These are phyloP conservation scores for Pimephales promelas DNA, from an alignment of 2,113 vertebrate genomes.

Conservation along the genomic window DNA sequence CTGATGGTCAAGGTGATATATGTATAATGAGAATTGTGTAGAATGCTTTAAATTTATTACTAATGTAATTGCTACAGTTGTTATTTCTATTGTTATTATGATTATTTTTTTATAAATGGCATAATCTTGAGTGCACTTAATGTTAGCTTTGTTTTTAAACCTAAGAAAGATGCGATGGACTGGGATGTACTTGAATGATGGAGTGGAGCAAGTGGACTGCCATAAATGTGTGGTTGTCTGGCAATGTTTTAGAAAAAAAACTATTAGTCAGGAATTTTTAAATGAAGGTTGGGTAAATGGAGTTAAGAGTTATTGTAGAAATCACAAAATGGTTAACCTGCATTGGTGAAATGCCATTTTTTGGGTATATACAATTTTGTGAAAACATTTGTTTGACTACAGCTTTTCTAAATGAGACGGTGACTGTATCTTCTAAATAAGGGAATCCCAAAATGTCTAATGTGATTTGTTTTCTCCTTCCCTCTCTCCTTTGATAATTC, in stretches of 20 bases:
- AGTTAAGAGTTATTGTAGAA: constrained; percentile 15
- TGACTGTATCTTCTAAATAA: constrained; percentile 64
- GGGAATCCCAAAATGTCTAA: constrained; percentile 67
- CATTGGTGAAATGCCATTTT: constrained; percentile 31
- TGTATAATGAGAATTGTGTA: constrained; percentile 67
- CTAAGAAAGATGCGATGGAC: constrained; percentile 67
- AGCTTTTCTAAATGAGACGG: constrained; percentile 24
- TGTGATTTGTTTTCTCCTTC: constrained; percentile 68
- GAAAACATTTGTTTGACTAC: constrained; percentile 51
- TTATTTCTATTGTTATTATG: constrained; percentile 68
- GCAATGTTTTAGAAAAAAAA: constrained; percentile 36
- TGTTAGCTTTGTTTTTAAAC: constrained; percentile 72
- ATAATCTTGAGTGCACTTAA: constrained; percentile 75
- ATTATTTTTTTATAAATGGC: constrained; percentile 77
- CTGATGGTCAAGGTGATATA: constrained; percentile 64
- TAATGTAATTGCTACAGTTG: constrained; percentile 73
- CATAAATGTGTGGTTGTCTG: constrained; percentile 23
- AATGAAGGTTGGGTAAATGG: constrained; percentile 53
- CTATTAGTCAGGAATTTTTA: constrained; percentile 45
- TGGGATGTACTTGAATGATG: constrained; percentile 62
- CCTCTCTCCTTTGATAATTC: constrained; percentile 27
- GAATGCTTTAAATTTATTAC: constrained; percentile 62
- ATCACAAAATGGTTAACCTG: constrained; percentile 18
- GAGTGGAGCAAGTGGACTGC: constrained; percentile 39
- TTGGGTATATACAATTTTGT: constrained; percentile 43